Conservation (phyloP, 1,140 invertebrate species). For the Anoplophora glabripennis region DNA sequence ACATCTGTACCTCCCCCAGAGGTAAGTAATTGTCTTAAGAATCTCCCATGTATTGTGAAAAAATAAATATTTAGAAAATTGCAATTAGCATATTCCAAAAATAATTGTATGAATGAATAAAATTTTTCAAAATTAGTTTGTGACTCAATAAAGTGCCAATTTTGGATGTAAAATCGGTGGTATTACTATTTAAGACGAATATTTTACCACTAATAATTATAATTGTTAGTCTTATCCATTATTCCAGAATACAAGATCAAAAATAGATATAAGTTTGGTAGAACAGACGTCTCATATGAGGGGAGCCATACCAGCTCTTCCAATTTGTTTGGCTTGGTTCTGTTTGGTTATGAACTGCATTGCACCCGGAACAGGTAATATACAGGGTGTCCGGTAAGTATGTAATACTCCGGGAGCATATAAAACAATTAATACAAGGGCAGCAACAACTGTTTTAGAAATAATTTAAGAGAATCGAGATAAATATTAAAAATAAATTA, state of each 20-base stretch:
- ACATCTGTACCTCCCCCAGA: conserved; percentile 55
- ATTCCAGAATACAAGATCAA: conserved; percentile 72
- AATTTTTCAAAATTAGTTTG: no score
- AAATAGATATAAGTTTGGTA: conserved; percentile 71
- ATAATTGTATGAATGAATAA: no score
- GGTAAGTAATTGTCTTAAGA: conserved; percentile 44
- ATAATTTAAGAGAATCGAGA: no score
- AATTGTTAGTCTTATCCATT: conserved; percentile 7
- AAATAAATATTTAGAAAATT: no score
- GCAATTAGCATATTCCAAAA: no score
- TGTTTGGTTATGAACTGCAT: conserved; percentile 84
- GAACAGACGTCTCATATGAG: conserved; percentile 81
- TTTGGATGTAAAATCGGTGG: background rate
- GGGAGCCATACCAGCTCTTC: conserved; percentile 85
- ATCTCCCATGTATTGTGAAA: conserved; percentile 9
- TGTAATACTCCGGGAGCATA: no score
- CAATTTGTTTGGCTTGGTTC: conserved; percentile 76
- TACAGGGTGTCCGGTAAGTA: background rate
- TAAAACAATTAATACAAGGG: no score
- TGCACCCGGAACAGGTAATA: conserved; percentile 77
- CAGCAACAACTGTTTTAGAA: no score
- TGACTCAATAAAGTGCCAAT: no score
- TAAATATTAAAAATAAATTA: no score
- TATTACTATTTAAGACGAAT: conserved; percentile 7
- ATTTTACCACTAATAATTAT: background rate